phyloP scores from a whole-genome alignment of 2,113 vertebrate species.

The human region DNA sequence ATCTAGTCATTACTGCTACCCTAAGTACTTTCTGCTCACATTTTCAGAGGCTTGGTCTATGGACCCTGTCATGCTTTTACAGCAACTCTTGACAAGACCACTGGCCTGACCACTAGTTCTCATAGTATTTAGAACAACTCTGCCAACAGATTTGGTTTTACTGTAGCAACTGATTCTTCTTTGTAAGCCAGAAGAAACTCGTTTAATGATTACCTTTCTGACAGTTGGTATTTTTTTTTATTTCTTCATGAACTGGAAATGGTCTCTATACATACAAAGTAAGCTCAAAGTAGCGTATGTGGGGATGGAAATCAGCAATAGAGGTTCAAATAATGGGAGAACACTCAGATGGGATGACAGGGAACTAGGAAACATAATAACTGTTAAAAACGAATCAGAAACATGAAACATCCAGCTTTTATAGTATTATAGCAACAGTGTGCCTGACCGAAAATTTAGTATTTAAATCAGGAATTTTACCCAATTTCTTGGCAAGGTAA shows the following conservation, averaged over 20 bases:
- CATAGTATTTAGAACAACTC: neutral
- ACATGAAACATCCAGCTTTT: neutral
- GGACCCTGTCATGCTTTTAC: neutral
- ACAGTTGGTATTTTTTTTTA: neutral
- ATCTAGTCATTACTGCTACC: neutral
- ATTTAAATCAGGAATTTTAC: neutral
- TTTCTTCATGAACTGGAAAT: neutral
- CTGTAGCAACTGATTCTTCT: neutral
- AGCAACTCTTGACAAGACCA: neutral
- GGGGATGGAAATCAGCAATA: neutral
- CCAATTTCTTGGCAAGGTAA: neutral
- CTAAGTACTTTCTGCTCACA: neutral
- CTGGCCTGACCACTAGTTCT: neutral
- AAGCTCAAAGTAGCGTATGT: neutral
- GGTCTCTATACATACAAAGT: neutral
- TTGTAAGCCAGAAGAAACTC: neutral
- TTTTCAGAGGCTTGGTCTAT: neutral
- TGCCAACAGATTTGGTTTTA: neutral
- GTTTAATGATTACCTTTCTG: neutral
- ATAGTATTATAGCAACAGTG: neutral
- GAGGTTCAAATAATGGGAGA: neutral
- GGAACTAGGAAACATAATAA: neutral
- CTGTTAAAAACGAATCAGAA: neutral
- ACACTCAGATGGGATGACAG: neutral
- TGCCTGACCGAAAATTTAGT: neutral